Evolutionary conservation across 2,888 invertebrate genomes (phyloP), one percentile per base, ranked within the genome.

Genomic region (Pachycephus smyrnensis): DNA sequence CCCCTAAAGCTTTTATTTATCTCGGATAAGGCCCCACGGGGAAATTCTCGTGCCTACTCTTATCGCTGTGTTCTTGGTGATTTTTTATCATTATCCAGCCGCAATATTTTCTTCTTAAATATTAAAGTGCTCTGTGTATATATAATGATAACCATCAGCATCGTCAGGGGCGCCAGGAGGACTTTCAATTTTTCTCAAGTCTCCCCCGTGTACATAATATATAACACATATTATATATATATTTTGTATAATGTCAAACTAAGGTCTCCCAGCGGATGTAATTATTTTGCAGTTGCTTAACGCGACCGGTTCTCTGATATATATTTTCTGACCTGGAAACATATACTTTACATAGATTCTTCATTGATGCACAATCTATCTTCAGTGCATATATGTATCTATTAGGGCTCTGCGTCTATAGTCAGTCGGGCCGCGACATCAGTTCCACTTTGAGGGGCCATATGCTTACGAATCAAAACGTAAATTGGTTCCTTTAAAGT

Each of bases 321-420:
- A 82, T 81, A 79, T 86, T 84, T 86, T 85, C 84, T 85, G 86
- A 84, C 84, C 85, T 84, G 84, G 83, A 84, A 85, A 84, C 75
- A 55, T 55, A 55, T 55, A 6, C 55, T 55, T 55, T 55, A 55
- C 23, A 55, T 55, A 55, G 23, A 23, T 55, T 55, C 55, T 23
- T 9, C 23, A 55, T 55, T 55, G 55, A 55, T 55, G 55, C 55
- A 55, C 23, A 23, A 23, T 23, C 55, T 55, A 23, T 55, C 23
- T 55, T 15, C 23, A 55, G 55, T 55, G 55, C 23, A 55, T 55
- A 55, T 23, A 9, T 6, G 9, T 40, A 23, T 15, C 40, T 23
- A 23, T 55, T 15, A 55, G 23, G 23, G 23, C 23, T 55, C 2
- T 55, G 23, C 23, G 23, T 55, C 15, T 23, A 9, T n/a, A n/a